Conservation (phyloP, 1,140 invertebrate genomes). For the Drosophila quadrilineata region DNA sequence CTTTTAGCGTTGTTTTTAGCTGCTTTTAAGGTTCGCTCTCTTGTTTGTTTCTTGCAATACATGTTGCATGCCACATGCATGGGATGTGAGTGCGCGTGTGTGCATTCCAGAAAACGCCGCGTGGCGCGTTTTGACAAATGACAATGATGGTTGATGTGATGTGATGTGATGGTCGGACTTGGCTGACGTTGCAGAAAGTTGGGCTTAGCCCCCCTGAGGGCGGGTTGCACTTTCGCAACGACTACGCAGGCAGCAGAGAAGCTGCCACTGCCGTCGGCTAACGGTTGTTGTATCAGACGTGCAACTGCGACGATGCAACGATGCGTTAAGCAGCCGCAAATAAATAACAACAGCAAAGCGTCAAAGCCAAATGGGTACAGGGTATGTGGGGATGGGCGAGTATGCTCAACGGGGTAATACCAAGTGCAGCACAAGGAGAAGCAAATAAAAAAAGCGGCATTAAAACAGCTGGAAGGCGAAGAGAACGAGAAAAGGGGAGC, state of each 20-base stretch:
- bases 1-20: neutral
- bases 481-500: too few relatives aligned
- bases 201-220: slow-evolving; percentile 38
- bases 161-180: too few relatives aligned
- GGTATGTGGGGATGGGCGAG: too few relatives aligned
- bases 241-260: slow-evolving; percentile 5
- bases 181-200: slow-evolving; percentile 48
- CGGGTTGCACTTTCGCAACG: slow-evolving; percentile 45
- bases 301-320: slow-evolving; percentile 22
- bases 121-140: slow-evolving; percentile 50
- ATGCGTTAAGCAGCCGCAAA: slow-evolving; percentile 44
- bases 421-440: too few relatives aligned
- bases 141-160: slow-evolving; percentile 48
- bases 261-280: slow-evolving; percentile 9
- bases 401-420: too few relatives aligned
- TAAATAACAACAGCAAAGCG: slow-evolving; percentile 7
- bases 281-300: slow-evolving; percentile 40
- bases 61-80: slow-evolving; percentile 12
- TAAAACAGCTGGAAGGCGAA: too few relatives aligned
- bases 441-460: too few relatives aligned
- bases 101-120: slow-evolving; percentile 42
- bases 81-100: neutral
- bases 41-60: slow-evolving; percentile 22
- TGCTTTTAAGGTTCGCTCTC: slow-evolving; percentile 28
- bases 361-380: neutral